Evolutionary conservation across 2,113 vertebrate species (phyloP).

Genomic region (Trichomycterus rosablanca): DNA sequence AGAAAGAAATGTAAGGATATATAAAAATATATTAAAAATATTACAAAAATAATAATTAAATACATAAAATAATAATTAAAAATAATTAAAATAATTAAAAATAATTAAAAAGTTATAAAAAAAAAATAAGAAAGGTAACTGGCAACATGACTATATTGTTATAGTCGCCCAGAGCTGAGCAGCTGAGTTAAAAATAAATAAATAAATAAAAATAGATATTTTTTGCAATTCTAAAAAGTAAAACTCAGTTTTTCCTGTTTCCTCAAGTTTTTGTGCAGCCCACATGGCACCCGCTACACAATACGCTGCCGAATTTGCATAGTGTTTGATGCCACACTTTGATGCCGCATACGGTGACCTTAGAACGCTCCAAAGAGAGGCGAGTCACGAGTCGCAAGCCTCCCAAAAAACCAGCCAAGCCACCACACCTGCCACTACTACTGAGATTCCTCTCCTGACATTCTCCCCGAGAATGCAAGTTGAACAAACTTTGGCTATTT

Average conservation of each 20-base stretch:
- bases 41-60: too few species aligned
- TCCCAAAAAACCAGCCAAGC: conserved; percentile 20
- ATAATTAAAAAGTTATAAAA: neutral
- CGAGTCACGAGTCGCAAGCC: conserved; percentile 20
- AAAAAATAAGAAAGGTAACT: conserved; percentile 19
- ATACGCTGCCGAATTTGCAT: neutral
- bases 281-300: neutral
- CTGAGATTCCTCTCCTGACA: conserved; percentile 34
- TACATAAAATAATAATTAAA: too few species aligned
- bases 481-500: conserved; percentile 50
- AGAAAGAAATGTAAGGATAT: too few species aligned
- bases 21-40: conserved; percentile 27
- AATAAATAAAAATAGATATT: too few species aligned
- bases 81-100: too few species aligned
- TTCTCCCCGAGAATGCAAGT: conserved; percentile 38
- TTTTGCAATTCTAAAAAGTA: too few species aligned
- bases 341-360: conserved; percentile 9
- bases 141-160: neutral
- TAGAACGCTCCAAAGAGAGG: neutral
- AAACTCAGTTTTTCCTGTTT: neutral
- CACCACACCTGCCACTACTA: conserved; percentile 17
- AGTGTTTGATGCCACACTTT: neutral
- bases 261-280: neutral
- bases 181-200: too few species aligned
- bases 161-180: too few species aligned